A percentile compares a stretch with the other conserved stretches of the same genome.
Evolutionary conservation across 2,113 vertebrate species (phyloP).

Genomic region (Tursiops truncatus): DNA sequence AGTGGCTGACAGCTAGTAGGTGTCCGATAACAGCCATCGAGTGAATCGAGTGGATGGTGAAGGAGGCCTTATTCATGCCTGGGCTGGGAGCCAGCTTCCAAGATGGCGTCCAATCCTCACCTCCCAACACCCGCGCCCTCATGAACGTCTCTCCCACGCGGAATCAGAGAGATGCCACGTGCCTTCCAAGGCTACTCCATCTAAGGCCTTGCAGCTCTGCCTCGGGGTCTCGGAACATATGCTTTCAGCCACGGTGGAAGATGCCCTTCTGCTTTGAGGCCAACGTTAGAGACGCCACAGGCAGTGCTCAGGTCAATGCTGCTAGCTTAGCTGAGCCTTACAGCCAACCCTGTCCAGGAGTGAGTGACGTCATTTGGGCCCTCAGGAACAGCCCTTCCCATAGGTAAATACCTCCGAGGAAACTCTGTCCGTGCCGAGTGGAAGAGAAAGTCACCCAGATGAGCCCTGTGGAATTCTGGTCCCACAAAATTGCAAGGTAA

Average conservation of each 20-base stretch:
- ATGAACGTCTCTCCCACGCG: neutral
- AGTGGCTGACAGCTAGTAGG: too few species aligned
- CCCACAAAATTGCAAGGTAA: neutral
- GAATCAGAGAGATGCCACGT: accelerated
- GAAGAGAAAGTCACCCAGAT: neutral
- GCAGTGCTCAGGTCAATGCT: neutral
- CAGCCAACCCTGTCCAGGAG: neutral
- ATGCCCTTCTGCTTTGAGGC: neutral
- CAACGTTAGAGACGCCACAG: neutral
- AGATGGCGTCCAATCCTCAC: accelerated
- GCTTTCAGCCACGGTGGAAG: neutral
- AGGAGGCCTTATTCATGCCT: neutral
- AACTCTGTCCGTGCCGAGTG: neutral
- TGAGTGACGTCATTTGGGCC: accelerated
- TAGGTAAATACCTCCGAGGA: accelerated
- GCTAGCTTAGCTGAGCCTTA: neutral
- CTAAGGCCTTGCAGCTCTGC: neutral
- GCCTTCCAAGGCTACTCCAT: neutral
- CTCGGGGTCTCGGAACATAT: neutral
- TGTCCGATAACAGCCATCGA: accelerated
- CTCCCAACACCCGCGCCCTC: accelerated
- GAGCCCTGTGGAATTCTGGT: neutral
- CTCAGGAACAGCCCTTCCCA: neutral
- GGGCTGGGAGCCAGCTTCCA: neutral
- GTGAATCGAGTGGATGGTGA: accelerated